These are phyloP conservation scores for Porphyrio hochstetteri DNA, from an alignment of 2,113 vertebrate genomes.

Conservation along the genomic window DNA sequence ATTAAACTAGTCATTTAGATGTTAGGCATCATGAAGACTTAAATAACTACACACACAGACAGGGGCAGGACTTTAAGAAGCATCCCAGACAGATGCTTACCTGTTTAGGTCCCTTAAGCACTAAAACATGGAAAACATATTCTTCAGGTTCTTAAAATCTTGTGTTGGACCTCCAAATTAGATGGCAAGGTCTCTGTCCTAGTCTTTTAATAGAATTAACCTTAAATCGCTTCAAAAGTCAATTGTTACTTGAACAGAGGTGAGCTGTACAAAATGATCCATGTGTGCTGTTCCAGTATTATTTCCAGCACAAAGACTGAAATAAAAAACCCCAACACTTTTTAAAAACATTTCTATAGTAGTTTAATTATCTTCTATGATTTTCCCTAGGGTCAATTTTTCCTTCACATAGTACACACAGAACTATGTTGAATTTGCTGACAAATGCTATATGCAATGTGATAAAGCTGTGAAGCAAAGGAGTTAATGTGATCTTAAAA, in stretches of 20 bases:
- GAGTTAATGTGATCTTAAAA: neutral
- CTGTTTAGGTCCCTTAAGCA: neutral
- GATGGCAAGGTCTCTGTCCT: neutral
- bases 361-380: slow-evolving; percentile 41
- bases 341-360: slow-evolving; percentile 46
- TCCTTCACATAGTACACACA: neutral
- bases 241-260: neutral
- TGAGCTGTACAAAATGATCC: neutral
- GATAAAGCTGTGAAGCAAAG: slow-evolving; percentile 23
- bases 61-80: neutral
- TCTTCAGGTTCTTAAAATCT: neutral
- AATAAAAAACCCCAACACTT: neutral
- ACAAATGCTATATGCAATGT: neutral
- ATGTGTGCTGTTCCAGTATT: neutral
- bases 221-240: neutral
- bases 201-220: neutral
- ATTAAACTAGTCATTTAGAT: neutral
- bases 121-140: neutral
- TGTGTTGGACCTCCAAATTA: neutral
- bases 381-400: slow-evolving; percentile 19
- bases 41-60: neutral
- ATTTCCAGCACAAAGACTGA: neutral
- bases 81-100: neutral
- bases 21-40: neutral
- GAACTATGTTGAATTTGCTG: slow-evolving; percentile 29